phyloP scores from a whole-genome alignment of 1,140 invertebrate genomes.

The Cataglyphis hispanica region DNA sequence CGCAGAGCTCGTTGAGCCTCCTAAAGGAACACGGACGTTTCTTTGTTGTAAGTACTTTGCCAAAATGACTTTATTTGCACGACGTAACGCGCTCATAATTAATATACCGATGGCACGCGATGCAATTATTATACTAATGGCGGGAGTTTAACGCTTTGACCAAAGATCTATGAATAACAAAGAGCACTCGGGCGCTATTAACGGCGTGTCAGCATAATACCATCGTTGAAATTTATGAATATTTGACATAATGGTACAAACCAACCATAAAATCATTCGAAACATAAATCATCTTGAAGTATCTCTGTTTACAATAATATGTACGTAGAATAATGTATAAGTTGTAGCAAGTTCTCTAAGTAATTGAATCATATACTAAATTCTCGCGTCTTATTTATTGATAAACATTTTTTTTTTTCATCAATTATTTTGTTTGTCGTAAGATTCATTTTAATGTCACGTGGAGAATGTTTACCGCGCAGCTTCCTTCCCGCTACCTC shows the following conservation, averaged over 20 bases:
- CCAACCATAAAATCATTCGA: background rate
- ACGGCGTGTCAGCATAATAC: slow-evolving; percentile 24
- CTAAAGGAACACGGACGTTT: slow-evolving; percentile 1
- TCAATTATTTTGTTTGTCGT: background rate
- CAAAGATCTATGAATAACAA: slow-evolving; percentile 53
- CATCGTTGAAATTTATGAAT: slow-evolving; percentile 28
- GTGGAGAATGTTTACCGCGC: background rate
- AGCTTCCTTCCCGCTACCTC: slow-evolving; percentile 23
- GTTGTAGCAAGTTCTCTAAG: background rate
- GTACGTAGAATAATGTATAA: background rate
- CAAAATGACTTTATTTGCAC: slow-evolving; percentile 58
- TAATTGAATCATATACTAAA: background rate
- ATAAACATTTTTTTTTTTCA: background rate
- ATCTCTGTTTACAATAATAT: background rate
- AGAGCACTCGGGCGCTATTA: slow-evolving; percentile 10
- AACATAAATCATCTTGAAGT: slow-evolving; percentile 41
- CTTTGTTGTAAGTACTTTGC: slow-evolving; percentile 19
- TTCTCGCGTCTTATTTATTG: background rate
- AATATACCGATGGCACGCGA: slow-evolving; percentile 50
- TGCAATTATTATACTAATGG: slow-evolving; percentile 11
- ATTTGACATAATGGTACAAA: slow-evolving; percentile 20
- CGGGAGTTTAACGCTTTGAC: slow-evolving; percentile 32
- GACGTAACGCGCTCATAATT: slow-evolving; percentile 31
- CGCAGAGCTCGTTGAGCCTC: slow-evolving; percentile 15
- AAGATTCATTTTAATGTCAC: slow-evolving; percentile 7